Evolutionary conservation across 2,888 invertebrate species (phyloP).

Genomic region (Creontiades dilutus): DNA sequence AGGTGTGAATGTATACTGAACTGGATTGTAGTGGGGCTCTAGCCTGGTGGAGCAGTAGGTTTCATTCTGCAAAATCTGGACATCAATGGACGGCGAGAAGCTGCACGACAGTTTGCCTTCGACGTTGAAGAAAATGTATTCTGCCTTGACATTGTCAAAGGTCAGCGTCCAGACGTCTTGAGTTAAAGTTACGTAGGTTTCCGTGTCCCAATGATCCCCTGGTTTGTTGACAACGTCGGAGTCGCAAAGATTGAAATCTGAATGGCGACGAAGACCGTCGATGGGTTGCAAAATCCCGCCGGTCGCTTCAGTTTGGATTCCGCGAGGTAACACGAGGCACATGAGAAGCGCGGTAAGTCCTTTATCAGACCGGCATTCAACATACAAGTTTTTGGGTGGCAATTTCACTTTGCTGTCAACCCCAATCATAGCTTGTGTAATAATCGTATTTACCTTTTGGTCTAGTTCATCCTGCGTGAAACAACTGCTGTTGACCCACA

Average conservation of each 20-base stretch:
- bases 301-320: not conserved
- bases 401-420: not conserved
- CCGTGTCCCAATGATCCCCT: not conserved
- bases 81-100: not conserved
- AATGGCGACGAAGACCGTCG: not conserved
- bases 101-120: not conserved
- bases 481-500: not conserved
- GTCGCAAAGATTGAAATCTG: not conserved
- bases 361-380: not conserved
- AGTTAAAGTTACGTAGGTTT: not conserved
- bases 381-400: not conserved
- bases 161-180: not conserved
- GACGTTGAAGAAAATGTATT: not conserved
- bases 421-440: not conserved
- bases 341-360: not conserved
- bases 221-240: not conserved
- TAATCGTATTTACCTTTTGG: not conserved
- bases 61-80: not conserved
- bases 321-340: not conserved
- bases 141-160: not conserved
- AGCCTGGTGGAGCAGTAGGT: not conserved
- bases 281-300: not conserved
- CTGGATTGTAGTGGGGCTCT: not conserved
- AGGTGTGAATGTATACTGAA: not conserved
- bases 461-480: not conserved